A percentile compares a stretch with the other conserved stretches of the same genome.
These are phyloP conservation scores for Tipula confusa DNA, from an alignment of 2,888 invertebrate species.

Conservation along the genomic window DNA sequence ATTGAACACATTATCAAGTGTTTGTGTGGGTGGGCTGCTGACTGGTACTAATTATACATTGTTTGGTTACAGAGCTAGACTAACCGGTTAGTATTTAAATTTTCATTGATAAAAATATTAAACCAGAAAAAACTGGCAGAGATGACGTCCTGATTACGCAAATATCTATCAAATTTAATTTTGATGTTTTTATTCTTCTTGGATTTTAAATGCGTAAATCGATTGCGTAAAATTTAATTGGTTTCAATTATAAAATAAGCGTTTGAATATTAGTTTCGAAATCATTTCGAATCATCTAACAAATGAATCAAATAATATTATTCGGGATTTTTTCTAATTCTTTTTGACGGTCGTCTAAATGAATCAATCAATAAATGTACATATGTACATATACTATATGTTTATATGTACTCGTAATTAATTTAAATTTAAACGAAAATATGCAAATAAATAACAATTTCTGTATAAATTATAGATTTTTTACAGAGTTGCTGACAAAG, in stretches of 20 bases:
- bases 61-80: neutral
- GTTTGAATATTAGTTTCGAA: too few relatives aligned
- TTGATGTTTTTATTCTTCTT: neutral
- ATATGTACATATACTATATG: too few relatives aligned
- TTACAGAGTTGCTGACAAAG: too few relatives aligned
- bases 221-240: neutral
- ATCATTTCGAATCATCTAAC: too few relatives aligned
- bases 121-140: neutral
- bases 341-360: neutral
- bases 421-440: too few relatives aligned
- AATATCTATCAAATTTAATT: neutral
- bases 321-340: neutral
- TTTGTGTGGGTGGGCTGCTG: neutral
- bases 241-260: neutral
- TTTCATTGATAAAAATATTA: neutral
- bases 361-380: neutral
- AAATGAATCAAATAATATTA: neutral
- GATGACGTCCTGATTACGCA: neutral
- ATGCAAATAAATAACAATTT: too few relatives aligned
- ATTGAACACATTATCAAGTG: neutral
- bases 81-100: too few relatives aligned
- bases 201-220: neutral
- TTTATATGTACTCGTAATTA: too few relatives aligned
- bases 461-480: too few relatives aligned
- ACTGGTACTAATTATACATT: neutral